Conservation (phyloP, 1,140 invertebrate species). For the Drosophila elegans region DNA sequence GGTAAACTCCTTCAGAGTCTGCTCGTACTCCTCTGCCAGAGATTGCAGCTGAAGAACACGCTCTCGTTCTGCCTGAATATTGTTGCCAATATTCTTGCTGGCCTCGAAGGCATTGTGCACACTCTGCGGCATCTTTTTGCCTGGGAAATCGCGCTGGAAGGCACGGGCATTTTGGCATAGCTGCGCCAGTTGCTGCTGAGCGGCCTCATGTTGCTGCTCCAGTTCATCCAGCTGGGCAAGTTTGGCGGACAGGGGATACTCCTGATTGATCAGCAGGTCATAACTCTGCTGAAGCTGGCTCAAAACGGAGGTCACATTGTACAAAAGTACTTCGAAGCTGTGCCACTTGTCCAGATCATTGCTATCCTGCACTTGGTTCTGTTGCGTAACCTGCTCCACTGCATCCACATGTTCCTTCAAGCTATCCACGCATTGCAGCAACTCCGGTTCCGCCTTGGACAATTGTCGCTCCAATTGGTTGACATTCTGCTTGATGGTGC, state of each 20-base stretch:
- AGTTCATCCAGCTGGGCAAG: slow-evolving; percentile 74
- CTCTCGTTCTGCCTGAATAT: slow-evolving; percentile 89
- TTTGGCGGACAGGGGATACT: slow-evolving; percentile 75
- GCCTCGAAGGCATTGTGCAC: slow-evolving; percentile 88
- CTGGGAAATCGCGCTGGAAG: slow-evolving; percentile 88
- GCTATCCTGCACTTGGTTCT: slow-evolving; percentile 87
- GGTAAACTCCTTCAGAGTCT: slow-evolving; percentile 93
- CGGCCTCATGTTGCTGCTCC: slow-evolving; percentile 73
- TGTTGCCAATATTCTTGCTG: slow-evolving; percentile 89
- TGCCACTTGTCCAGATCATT: slow-evolving; percentile 89
- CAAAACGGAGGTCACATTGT: slow-evolving; percentile 48
- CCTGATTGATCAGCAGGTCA: slow-evolving; percentile 57
- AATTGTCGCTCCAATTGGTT: slow-evolving; percentile 85
- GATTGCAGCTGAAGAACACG: slow-evolving; percentile 89
- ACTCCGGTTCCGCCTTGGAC: slow-evolving; percentile 85
- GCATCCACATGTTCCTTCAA: slow-evolving; percentile 86
- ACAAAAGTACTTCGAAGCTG: slow-evolving; percentile 86
- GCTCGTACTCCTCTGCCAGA: slow-evolving; percentile 93
- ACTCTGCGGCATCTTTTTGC: slow-evolving; percentile 88
- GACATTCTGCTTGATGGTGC: slow-evolving; percentile 85
- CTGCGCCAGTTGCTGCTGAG: slow-evolving; percentile 66
- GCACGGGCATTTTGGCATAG: slow-evolving; percentile 86
- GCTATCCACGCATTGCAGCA: slow-evolving; percentile 85
- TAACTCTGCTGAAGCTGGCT: slow-evolving; percentile 70
- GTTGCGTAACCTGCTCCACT: slow-evolving; percentile 87